These are phyloP conservation scores for Eristalis pertinax DNA, from an alignment of 2,888 invertebrate species.

Conservation along the genomic window DNA sequence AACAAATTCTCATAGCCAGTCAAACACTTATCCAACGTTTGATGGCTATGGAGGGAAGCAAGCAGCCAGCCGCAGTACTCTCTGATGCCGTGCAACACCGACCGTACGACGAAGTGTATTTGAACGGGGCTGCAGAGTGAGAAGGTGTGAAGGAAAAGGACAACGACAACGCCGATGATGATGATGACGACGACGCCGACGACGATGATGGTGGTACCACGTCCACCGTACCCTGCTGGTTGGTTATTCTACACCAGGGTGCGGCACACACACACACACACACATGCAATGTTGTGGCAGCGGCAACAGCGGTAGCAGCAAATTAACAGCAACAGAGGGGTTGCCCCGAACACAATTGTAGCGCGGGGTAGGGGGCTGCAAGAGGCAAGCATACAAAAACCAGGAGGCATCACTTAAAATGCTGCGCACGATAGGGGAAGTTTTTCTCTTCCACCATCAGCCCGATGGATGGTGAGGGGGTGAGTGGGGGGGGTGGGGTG, in stretches of 20 bases:
- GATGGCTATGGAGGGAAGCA: neutral
- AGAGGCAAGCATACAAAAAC: conserved; percentile 52
- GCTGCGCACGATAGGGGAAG: conserved; percentile 66
- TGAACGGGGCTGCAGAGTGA: neutral
- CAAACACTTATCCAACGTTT: neutral
- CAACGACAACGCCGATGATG: neutral
- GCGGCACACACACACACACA: conserved; percentile 19
- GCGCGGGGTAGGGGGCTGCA: neutral
- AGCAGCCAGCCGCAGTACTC: neutral
- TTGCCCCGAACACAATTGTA: neutral
- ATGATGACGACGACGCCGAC: neutral
- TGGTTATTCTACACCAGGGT: conserved; percentile 51
- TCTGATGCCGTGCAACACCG: neutral
- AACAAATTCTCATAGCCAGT: neutral
- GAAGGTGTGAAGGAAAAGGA: neutral
- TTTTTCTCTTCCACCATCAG: conserved; percentile 1
- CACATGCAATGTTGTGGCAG: neutral
- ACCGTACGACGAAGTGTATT: neutral
- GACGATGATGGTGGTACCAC: conserved; percentile 40
- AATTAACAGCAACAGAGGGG: conserved; percentile 64
- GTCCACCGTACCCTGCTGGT: conserved; percentile 30
- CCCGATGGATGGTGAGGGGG: conserved; percentile 2
- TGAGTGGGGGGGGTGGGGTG: too few species aligned
- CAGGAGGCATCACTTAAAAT: conserved; percentile 70
- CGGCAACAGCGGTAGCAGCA: conserved; percentile 48